A percentile compares a stretch with the other conserved stretches of the same genome.
phyloP scores from a whole-genome alignment of 1,140 invertebrate species.

The Thaumetopoea pityocampa region DNA sequence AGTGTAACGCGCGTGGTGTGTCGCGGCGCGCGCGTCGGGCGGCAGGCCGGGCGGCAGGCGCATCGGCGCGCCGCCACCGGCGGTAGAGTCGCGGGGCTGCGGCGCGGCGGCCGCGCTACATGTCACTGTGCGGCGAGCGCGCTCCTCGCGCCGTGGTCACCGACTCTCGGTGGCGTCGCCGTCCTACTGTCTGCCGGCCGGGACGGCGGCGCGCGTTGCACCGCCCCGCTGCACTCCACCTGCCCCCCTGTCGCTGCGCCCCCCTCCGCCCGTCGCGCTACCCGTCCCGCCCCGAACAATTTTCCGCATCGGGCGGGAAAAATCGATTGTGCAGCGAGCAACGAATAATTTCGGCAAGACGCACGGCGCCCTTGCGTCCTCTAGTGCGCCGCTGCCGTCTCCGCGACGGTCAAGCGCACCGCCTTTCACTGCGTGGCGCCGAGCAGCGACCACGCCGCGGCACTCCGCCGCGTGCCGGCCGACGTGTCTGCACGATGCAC shows the following conservation, averaged over 20 bases:
- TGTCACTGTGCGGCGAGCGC: conserved; percentile 67
- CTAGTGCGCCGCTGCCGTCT: conserved; percentile 31
- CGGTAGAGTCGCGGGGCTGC: conserved; percentile 59
- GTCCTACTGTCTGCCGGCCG: conserved; percentile 69
- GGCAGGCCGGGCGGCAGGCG: conserved; percentile 57
- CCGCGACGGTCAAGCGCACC: conserved; percentile 50
- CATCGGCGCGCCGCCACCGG: conserved; percentile 66
- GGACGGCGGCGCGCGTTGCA: conserved; percentile 65
- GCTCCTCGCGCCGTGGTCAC: conserved; percentile 65
- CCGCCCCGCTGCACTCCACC: conserved; percentile 68
- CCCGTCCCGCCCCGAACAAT: conserved; percentile 66
- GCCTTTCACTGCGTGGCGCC: conserved; percentile 31
- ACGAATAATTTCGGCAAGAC: conserved; percentile 73
- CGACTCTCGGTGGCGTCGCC: conserved; percentile 69
- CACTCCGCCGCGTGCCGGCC: not conserved
- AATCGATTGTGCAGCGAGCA: conserved; percentile 71
- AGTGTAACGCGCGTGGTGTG: conserved; percentile 31
- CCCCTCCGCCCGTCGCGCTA: conserved; percentile 34
- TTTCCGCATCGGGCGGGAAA: conserved; percentile 72
- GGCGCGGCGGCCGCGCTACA: conserved; percentile 66
- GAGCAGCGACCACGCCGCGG: not conserved
- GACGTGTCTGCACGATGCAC: conserved; percentile 2
- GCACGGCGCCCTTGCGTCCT: conserved; percentile 68
- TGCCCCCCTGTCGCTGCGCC: conserved; percentile 48
- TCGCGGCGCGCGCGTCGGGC: conserved; percentile 36